Evolutionary conservation across 2,113 vertebrate genomes (phyloP), one percentile per base, ranked within the genome.

Genomic region (Vimba vimba): DNA sequence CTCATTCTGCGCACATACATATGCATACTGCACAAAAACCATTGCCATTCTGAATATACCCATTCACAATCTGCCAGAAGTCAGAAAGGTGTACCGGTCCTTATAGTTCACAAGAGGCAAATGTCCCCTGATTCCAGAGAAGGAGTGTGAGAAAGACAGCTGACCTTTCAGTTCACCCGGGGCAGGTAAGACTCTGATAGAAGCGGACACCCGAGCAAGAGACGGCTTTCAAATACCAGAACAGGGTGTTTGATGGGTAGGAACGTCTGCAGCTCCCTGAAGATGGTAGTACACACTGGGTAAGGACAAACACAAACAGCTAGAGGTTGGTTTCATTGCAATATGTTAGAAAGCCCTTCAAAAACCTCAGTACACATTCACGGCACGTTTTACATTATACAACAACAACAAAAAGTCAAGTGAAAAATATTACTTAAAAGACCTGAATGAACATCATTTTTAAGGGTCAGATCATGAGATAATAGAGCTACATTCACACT

Each of bases 161-260:
- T 86, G 59, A 86, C 85, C 85, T 86, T 86, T 86, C 79, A 12
- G 57, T 75, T 86, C 59, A 85, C 84, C 76, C 64, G 47, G 60
- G 84, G 85, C 64, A 80, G 77, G 82, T 73, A 73, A 68, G 84
- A 85, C 47, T 23, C 47, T 59, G 47, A 71, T 55, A 71, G 76
- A 79, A 85, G 47, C 12, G 23, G 82, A 74, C 82, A 83, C 60
- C 64, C 27, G 76, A 7, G 2, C 50, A 85, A 79, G 50, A 45
- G 21, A 47, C 55, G 17, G 62, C 52, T 30, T 80, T 86, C 50
- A 83, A 71, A 83, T 74, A 68, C 68, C 82, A 83, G 66, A 69
- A 52, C 52, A 19, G 23, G 47, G 17, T 39, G 47, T 79, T 69
- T 86, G 43, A 79, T 64, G 74, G 68, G 59, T 19, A 74, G 71